Evolutionary conservation across 2,113 vertebrate genomes (phyloP).

Genomic region (Eudyptes chrysolophus): DNA sequence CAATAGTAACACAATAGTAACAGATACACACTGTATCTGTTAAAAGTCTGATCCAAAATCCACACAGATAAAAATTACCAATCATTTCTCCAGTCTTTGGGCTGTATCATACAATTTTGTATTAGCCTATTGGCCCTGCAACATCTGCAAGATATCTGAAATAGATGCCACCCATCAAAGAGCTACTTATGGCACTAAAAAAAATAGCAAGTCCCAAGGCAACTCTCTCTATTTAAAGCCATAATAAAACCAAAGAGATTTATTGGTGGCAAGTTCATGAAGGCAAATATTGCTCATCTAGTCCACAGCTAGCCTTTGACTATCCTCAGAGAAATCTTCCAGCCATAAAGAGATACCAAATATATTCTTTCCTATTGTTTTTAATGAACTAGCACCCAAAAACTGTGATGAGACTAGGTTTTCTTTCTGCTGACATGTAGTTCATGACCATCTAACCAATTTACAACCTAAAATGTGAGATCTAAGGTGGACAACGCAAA

Average conservation of each 20-base stretch:
- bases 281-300: not conserved
- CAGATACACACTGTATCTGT: not conserved
- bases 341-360: not conserved
- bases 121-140: not conserved
- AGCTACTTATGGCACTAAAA: not conserved
- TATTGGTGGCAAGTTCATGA: not conserved
- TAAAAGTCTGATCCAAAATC: not conserved
- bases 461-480: not conserved
- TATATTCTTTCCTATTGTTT: not conserved
- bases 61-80: not conserved
- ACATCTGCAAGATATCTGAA: not conserved
- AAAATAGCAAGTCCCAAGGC: not conserved
- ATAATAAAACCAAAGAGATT: not conserved
- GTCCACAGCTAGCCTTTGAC: not conserved
- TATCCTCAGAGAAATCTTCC: not conserved
- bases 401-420: not conserved
- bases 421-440: not conserved
- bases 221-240: not conserved
- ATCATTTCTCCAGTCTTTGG: not conserved
- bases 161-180: not conserved
- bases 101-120: not conserved
- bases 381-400: not conserved
- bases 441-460: not conserved
- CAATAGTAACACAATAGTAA: not conserved
- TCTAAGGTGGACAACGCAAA: not conserved